A percentile compares a stretch with the other conserved stretches of the same genome.
Evolutionary conservation across 2,113 vertebrate genomes (phyloP).

Genomic region (Phaethornis superciliosus): DNA sequence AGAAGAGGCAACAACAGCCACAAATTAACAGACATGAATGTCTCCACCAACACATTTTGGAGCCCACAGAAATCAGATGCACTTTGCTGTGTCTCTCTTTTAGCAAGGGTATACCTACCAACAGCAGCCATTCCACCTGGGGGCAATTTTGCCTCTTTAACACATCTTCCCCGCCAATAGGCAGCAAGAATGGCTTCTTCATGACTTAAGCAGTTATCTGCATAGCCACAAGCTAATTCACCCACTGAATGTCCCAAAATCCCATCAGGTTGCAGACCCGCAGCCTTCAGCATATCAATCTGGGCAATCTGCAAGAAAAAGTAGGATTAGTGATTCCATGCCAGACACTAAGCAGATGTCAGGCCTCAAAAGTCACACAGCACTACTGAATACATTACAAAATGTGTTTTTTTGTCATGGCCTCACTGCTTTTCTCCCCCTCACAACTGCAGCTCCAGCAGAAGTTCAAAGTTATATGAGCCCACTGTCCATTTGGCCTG

Average conservation of each 20-base stretch:
- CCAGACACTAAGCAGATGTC: neutral
- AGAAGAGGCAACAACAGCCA: neutral
- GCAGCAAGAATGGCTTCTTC: slow-evolving; percentile 87
- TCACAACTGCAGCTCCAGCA: neutral
- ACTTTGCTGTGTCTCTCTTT: neutral
- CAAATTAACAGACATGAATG: neutral
- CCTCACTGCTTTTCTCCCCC: neutral
- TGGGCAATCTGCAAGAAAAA: slow-evolving; percentile 84
- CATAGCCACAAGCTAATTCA: slow-evolving; percentile 95
- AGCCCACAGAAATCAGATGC: neutral
- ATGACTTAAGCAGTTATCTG: slow-evolving; percentile 88
- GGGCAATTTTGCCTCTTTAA: slow-evolving; percentile 89
- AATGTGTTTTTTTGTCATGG: neutral
- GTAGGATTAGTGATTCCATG: neutral
- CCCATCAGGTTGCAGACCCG: slow-evolving; percentile 89
- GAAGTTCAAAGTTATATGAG: neutral
- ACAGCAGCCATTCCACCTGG: slow-evolving; percentile 94
- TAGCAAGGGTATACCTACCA: slow-evolving; percentile 75
- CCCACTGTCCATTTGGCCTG: neutral
- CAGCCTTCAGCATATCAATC: slow-evolving; percentile 86
- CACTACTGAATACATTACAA: neutral
- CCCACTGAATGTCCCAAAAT: slow-evolving; percentile 95
- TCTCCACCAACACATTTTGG: neutral
- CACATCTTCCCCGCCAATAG: slow-evolving; percentile 93
- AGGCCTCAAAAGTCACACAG: neutral